Base-by-base conservation (phyloP, 2,797 vertebrate species). In the Ctenosaura bakeri region DNA sequence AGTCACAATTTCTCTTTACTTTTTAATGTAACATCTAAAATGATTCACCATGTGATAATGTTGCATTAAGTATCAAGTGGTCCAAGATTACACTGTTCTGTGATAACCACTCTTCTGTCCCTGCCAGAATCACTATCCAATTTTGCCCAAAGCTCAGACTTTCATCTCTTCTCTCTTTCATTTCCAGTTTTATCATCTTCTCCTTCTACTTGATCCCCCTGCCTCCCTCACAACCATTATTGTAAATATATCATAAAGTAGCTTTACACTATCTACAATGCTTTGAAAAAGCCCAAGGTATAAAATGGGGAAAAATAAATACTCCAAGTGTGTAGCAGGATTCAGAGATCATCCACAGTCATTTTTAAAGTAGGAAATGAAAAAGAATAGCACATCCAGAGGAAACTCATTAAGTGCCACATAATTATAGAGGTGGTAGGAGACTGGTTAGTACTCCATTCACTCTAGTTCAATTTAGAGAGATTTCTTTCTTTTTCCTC, bases 361-460 rank as follows among this genome's bases (percentile, higher is more conserved):
- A 66, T 73, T 83, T 85, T 82, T 81, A 69, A 89, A 82, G 50
- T 3, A 79, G 73, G 80, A 92, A 87, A 59, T 32, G 50, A 77
- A 56, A 66, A 80, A 79, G 74, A 87, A n/a, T n/a, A 54, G 12
- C 73, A n/a, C 18, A 35, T 59, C 74, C 26, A 78, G n/a, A 24
- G 85, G 81, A 42, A 59, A 87, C n/a, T 79, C 86, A 87, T 79
- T 89, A 87, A 74, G 66, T n/a, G 62, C 42, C 62, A 56, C 54
- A n/a, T 87, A 87, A 84, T 89, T 90, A 87, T 82, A 46, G 62
- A 69, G 46, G 35, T 20, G n/a, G n/a, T 69, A 13, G 32, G 80
- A 89, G 76, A 52, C 42, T 89, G 54, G 54, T 84, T 89, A 92
- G 84, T 89, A 64, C 64, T 54, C 78, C 18, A 4, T 56, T 89